These are phyloP conservation scores for Gallinago paraguaiae DNA, from an alignment of 2,113 vertebrate species.

Conservation along the genomic window DNA sequence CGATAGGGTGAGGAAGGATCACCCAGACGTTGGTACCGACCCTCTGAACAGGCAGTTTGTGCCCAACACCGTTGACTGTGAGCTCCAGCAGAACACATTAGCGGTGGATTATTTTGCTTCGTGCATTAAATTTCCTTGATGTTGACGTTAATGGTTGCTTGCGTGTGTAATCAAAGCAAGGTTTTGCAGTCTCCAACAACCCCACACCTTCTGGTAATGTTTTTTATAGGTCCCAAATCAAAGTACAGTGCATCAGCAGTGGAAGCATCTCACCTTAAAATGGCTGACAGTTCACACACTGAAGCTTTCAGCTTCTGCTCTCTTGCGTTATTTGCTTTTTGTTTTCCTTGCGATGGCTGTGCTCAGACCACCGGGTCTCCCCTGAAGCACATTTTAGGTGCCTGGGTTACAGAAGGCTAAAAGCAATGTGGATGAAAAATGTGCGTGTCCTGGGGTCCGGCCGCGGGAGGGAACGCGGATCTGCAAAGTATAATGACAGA, in stretches of 20 bases:
- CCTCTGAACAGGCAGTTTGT: fast-evolving
- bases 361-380: not conserved
- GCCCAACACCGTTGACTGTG: not conserved
- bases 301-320: not conserved
- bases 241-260: not conserved
- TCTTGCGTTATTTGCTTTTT: not conserved
- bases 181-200: not conserved
- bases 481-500: not conserved
- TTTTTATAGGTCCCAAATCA: constrained; percentile 15
- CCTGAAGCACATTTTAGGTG: not conserved
- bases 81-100: not conserved
- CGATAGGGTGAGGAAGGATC: not conserved
- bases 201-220: constrained; percentile 37
- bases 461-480: not conserved
- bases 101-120: not conserved
- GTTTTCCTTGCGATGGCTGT: not conserved
- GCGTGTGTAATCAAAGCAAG: not conserved
- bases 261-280: constrained; percentile 41
- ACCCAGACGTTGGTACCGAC: not conserved
- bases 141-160: not conserved
- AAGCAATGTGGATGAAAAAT: not conserved
- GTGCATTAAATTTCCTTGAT: not conserved
- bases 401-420: not conserved
- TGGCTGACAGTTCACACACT: constrained; percentile 13
- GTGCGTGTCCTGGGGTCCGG: not conserved